These are phyloP conservation scores for Cyclina sinensis DNA, from an alignment of 1,140 invertebrate species.

Conservation along the genomic window DNA sequence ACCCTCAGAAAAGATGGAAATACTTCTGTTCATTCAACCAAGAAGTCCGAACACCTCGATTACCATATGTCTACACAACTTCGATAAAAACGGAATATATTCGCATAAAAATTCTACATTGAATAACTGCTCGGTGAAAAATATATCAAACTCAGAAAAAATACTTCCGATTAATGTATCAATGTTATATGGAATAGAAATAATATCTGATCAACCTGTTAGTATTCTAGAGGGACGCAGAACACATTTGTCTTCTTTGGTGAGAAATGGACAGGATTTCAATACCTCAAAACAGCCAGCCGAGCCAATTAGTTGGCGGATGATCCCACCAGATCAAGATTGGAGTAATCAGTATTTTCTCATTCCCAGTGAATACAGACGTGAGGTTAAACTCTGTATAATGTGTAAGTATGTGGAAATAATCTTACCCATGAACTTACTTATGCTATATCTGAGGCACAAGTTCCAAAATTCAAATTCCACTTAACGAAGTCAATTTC, in stretches of 20 bases:
- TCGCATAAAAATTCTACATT: neutral
- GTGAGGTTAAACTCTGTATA: neutral
- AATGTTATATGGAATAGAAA: neutral
- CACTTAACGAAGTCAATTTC: no score
- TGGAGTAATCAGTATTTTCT: neutral
- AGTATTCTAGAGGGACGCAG: neutral
- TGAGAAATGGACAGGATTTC: neutral
- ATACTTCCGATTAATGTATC: neutral
- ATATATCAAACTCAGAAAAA: neutral
- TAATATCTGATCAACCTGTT: neutral
- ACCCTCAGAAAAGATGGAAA: neutral
- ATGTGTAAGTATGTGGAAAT: constrained; percentile 4
- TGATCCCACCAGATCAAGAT: neutral
- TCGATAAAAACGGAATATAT: neutral
- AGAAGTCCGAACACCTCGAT: neutral
- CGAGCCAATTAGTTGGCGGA: neutral
- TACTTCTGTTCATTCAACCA: neutral
- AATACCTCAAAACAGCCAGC: neutral
- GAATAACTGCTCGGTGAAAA: neutral
- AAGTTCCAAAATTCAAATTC: no score
- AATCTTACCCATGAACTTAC: constrained; percentile 8
- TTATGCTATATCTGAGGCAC: no score
- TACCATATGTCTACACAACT: neutral
- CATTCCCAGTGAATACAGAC: neutral
- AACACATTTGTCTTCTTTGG: neutral